These are phyloP conservation scores for Drosophila repleta DNA, from an alignment of 1,140 invertebrate species.

Conservation along the genomic window DNA sequence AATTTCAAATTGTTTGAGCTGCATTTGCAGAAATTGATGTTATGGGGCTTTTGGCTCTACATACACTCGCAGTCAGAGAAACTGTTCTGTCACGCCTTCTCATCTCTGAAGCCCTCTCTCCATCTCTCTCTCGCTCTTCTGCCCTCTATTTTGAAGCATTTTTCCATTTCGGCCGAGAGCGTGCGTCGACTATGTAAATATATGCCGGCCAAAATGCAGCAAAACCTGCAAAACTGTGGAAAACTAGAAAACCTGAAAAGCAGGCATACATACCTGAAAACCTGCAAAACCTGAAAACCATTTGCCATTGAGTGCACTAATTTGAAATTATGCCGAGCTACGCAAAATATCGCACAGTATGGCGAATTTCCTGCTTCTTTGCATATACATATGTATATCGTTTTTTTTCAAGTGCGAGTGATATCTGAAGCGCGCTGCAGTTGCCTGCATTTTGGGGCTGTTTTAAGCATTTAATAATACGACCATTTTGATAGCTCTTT, in stretches of 20 bases:
- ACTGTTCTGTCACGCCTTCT: constrained; percentile 10
- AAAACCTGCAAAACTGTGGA: constrained; percentile 53
- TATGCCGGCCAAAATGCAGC: constrained; percentile 31
- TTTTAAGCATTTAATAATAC: constrained; percentile 45
- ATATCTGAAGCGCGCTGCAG: constrained; percentile 2
- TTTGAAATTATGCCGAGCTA: constrained; percentile 80
- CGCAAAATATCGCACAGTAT: constrained; percentile 63
- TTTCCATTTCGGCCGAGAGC: constrained; percentile 54
- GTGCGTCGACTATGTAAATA: constrained; percentile 62
- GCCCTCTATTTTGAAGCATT: constrained; percentile 53
- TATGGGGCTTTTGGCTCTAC: constrained; percentile 13
- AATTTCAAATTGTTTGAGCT: constrained; percentile 42
- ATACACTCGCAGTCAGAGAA: constrained; percentile 19
- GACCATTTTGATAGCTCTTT: constrained; percentile 18
- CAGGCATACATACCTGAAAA: constrained; percentile 7
- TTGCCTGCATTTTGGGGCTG: not conserved
- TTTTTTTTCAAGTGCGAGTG: constrained; percentile 28
- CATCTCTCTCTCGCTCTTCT: not conserved
- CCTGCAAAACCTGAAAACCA: constrained; percentile 38
- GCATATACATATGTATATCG: not conserved
- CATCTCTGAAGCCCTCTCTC: too few species aligned
- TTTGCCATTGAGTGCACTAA: constrained; percentile 79
- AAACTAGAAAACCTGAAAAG: constrained; percentile 27
- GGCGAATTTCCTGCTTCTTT: constrained; percentile 14
- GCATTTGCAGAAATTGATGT: constrained; percentile 75